These are phyloP conservation scores for Pristiophorus japonicus DNA, from an alignment of 2,113 vertebrate genomes.

Conservation along the genomic window DNA sequence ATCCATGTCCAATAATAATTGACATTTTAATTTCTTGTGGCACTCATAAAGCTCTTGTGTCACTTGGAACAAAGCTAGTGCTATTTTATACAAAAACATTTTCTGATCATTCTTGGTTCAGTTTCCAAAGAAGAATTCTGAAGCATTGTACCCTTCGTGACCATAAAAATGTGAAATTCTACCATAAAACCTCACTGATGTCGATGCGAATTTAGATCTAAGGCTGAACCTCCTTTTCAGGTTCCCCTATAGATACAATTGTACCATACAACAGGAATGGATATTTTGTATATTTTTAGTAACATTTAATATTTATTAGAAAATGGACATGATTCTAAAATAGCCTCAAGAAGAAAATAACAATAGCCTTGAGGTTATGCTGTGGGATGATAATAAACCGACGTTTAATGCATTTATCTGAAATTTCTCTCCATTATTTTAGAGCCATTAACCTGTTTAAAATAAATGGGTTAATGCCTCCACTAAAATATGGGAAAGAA, in stretches of 20 bases:
- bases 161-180: background rate
- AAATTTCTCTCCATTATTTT: too few species aligned
- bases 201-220: background rate
- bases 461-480: too few species aligned
- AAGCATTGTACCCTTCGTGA: background rate
- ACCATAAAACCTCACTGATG: background rate
- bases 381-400: too few species aligned
- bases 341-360: background rate
- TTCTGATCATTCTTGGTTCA: background rate
- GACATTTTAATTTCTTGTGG: too few species aligned
- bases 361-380: background rate
- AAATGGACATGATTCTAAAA: background rate
- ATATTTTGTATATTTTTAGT: background rate
- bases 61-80: too few species aligned
- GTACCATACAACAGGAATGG: background rate
- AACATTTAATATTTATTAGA: background rate
- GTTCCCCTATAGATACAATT: background rate
- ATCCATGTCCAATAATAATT: too few species aligned
- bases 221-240: background rate
- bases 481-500: too few species aligned
- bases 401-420: too few species aligned
- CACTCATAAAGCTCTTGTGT: too few species aligned
- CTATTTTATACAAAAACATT: background rate
- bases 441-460: too few species aligned
- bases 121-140: background rate